A percentile compares a stretch with the other conserved stretches of the same genome.
These are phyloP conservation scores for Actenoides hombroni DNA, from an alignment of 2,113 vertebrate genomes.

Conservation along the genomic window DNA sequence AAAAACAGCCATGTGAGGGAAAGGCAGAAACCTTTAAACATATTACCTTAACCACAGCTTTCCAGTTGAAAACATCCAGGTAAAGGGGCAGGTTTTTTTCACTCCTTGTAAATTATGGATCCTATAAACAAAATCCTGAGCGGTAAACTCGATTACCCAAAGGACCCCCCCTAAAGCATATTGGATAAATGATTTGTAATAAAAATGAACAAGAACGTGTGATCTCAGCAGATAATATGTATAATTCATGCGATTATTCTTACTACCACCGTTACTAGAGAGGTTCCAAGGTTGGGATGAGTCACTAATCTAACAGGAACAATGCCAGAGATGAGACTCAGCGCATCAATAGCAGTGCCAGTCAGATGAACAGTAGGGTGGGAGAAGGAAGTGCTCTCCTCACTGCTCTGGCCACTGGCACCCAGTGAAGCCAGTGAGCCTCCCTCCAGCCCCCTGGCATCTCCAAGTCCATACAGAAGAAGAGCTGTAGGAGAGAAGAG, in stretches of 20 bases:
- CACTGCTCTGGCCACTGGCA: not conserved
- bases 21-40: not conserved
- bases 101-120: not conserved
- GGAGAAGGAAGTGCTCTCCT: not conserved
- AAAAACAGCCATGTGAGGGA: not conserved
- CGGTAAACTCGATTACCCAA: not conserved
- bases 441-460: not conserved
- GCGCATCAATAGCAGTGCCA: not conserved
- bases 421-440: accelerated
- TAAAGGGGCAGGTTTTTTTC: not conserved
- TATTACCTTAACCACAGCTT: not conserved
- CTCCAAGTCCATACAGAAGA: not conserved
- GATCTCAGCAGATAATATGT: not conserved
- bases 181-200: not conserved
- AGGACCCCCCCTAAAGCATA: not conserved
- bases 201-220: not conserved
- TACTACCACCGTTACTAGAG: accelerated
- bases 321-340: not conserved
- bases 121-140: not conserved
- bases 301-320: not conserved
- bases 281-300: not conserved
- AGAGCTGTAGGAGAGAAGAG: not conserved
- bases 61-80: not conserved
- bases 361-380: not conserved
- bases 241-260: not conserved